Evolutionary conservation across 2,113 vertebrate genomes (phyloP), one percentile per base, ranked within the genome.

Genomic region (Dicaeum eximium): DNA sequence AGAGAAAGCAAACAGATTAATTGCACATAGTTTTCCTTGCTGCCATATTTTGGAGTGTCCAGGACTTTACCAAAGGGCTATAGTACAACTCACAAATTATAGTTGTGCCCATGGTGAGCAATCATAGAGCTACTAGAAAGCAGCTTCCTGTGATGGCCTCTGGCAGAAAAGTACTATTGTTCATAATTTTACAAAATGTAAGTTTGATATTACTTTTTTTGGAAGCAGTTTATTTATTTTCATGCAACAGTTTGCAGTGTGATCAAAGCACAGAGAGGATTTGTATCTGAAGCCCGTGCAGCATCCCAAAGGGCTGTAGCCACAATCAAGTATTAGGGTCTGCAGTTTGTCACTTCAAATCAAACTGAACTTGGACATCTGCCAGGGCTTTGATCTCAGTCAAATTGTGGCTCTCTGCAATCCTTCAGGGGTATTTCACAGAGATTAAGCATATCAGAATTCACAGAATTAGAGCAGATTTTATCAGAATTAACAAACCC

Each of bases 401-500:
- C 75, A 73, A 83, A 51, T 11, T 35, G 51, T 70, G 42, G 33
- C 16, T 73, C 91, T 88, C 65, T 56, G 64, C 82, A 91, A 60
- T 60, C 67, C 48, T 73, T 90, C 60, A 70, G 75, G 75, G 83
- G 37, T 62, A 56, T 78, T 94, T 92, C 3, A 9, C 4, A 2
- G 78, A 80, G 88, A 95, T 92, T 92, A 77, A 80, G 38, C 27
- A 4, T 66, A 92, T 78, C 77, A 51, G 35, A 80, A 94, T 86
- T 80, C 69, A 90, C 23, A 88, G 67, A 92, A 96, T 80, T 57
- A 78, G 47, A 77, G 56, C 42, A 86, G 88, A 93, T 92, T 93
- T 96, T 93, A 94, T 94, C 82, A 74, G 82, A 93, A 66, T 88
- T 93, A 88, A 57, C 74, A 90, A 94, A 70, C 38, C 7, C 65